These are phyloP conservation scores for Cylindroiulus punctatus DNA, from an alignment of 2,888 invertebrate species.

Conservation along the genomic window DNA sequence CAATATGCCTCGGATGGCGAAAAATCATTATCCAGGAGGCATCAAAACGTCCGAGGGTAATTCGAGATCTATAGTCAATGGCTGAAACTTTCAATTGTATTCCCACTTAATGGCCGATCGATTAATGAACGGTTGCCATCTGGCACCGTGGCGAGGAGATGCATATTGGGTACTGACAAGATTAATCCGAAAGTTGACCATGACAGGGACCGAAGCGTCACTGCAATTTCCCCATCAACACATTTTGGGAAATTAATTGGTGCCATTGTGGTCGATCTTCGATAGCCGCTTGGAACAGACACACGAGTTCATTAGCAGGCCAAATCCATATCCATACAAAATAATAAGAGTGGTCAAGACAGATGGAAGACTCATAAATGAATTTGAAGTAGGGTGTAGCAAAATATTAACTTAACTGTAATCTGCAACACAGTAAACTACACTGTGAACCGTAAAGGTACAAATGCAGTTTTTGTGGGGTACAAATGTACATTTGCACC, in stretches of 20 bases:
- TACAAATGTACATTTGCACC: too few species aligned
- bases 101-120: conserved; percentile 35
- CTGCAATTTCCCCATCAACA: conserved; percentile 32
- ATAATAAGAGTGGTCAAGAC: neutral
- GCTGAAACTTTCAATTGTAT: conserved; percentile 36
- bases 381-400: too few species aligned
- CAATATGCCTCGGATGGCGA: neutral
- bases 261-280: neutral
- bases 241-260: conserved; percentile 43
- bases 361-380: neutral
- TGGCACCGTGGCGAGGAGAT: conserved; percentile 35
- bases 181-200: conserved; percentile 1
- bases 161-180: conserved; percentile 9
- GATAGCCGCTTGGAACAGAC: conserved; percentile 8
- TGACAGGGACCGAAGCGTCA: neutral
- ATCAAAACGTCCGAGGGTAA: conserved; percentile 27
- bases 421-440: too few species aligned
- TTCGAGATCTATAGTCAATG: neutral
- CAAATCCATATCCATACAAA: neutral
- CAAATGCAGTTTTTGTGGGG: too few species aligned
- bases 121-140: conserved; percentile 39
- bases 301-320: conserved; percentile 16
- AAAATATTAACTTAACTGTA: too few species aligned
- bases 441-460: too few species aligned
- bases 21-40: neutral